A percentile compares a stretch with the other conserved stretches of the same genome.
Conservation (phyloP, 2,113 vertebrate species). For the Hippocampus zosterae region DNA sequence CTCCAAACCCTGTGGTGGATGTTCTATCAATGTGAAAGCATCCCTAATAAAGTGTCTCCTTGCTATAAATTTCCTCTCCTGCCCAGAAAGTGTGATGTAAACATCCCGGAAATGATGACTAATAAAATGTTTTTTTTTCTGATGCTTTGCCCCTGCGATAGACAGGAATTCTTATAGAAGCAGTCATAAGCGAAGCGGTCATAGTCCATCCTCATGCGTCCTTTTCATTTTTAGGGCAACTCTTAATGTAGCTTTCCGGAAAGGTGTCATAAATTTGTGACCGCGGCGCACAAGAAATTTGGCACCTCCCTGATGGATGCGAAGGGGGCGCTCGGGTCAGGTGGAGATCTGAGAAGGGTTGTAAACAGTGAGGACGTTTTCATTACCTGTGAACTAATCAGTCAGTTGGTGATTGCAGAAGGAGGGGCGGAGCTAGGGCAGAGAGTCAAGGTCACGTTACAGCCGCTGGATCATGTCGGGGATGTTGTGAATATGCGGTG, state of each 20-base stretch:
- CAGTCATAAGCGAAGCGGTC: background rate
- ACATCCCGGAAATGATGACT: background rate
- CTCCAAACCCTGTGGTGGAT: background rate
- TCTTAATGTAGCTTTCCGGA: constrained; percentile 35
- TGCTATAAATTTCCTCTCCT: background rate
- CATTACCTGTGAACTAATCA: constrained; percentile 58
- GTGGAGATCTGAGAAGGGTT: constrained; percentile 46
- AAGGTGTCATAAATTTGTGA: constrained; percentile 37
- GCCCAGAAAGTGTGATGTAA: background rate
- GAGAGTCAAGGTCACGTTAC: constrained; percentile 44
- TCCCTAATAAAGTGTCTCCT: background rate
- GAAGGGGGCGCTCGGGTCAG: constrained; percentile 26
- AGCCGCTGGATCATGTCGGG: constrained; percentile 28
- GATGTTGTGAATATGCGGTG: background rate
- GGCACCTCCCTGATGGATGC: constrained; percentile 20
- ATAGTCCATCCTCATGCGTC: constrained; percentile 25
- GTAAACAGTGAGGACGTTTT: constrained; percentile 52
- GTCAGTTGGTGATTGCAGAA: constrained; percentile 35
- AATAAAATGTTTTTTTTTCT: background rate
- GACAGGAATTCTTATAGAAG: background rate
- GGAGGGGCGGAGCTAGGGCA: constrained; percentile 4
- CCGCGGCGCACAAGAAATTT: constrained; percentile 37
- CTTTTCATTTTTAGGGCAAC: constrained; percentile 31
- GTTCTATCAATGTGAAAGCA: background rate
- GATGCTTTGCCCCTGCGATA: background rate